phyloP scores from a whole-genome alignment of 2,888 invertebrate genomes.

The Bursaphelenchus okinawaensis region DNA sequence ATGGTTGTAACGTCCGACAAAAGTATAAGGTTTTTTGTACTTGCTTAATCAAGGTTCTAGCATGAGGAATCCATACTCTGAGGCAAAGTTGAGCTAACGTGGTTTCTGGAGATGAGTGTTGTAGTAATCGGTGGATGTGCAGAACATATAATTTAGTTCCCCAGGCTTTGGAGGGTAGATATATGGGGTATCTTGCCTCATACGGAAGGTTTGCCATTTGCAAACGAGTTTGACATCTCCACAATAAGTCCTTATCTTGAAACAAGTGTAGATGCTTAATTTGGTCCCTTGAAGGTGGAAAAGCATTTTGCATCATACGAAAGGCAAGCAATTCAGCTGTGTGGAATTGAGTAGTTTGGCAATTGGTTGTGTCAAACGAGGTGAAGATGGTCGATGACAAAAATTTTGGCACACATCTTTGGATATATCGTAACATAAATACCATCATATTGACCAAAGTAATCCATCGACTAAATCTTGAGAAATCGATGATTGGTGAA shows the following conservation, averaged over 20 bases:
- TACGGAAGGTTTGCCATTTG: neutral
- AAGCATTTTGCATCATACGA: neutral
- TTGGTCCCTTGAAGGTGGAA: neutral
- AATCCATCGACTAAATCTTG: neutral
- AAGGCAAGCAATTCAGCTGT: neutral
- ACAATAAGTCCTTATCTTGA: neutral
- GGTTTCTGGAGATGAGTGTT: neutral
- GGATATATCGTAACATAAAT: neutral
- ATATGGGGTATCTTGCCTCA: neutral
- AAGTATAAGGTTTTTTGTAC: no score
- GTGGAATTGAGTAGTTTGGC: neutral
- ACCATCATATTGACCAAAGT: neutral
- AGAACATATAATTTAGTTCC: neutral
- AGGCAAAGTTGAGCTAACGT: neutral
- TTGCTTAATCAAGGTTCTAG: no score
- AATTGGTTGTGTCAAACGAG: neutral
- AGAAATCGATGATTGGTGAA: neutral
- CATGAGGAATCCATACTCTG: no score
- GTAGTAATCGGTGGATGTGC: neutral
- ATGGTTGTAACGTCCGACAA: no score
- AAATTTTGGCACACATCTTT: neutral
- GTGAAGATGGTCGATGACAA: neutral
- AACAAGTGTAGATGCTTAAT: neutral
- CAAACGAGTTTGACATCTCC: neutral
- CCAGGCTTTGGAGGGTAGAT: neutral